These are phyloP conservation scores for Cebidichthys violaceus DNA, from an alignment of 2,113 vertebrate genomes.

Conservation along the genomic window DNA sequence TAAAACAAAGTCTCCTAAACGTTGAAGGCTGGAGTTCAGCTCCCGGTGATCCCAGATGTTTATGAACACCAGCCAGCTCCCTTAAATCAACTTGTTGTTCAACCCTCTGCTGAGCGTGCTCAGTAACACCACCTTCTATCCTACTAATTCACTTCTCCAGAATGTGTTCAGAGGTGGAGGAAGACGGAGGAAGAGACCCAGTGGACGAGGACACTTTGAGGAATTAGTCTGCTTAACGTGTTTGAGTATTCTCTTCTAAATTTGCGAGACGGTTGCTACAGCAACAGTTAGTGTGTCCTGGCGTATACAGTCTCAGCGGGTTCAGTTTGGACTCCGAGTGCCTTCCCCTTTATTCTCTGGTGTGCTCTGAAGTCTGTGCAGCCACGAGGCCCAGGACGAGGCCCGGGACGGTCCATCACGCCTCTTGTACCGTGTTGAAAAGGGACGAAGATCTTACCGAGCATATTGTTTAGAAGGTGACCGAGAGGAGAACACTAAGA, in stretches of 20 bases:
- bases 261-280: slow-evolving; percentile 56
- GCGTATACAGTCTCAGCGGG: slow-evolving; percentile 26
- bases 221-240: slow-evolving; percentile 42
- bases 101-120: not conserved
- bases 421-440: not conserved
- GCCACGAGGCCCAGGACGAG: too few relatives aligned
- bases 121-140: not conserved
- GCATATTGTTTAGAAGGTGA: not conserved
- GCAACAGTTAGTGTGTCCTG: slow-evolving; percentile 64
- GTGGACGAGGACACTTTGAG: slow-evolving; percentile 32
- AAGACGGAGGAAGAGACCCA: not conserved
- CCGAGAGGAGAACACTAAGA: not conserved
- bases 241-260: slow-evolving; percentile 29
- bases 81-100: not conserved
- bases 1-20: not conserved
- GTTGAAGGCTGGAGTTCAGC: not conserved
- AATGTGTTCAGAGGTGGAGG: slow-evolving; percentile 4
- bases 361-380: slow-evolving; percentile 27
- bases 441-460: slow-evolving; percentile 1
- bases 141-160: not conserved
- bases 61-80: not conserved
- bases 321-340: slow-evolving; percentile 55
- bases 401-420: slow-evolving; percentile 12
- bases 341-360: slow-evolving; percentile 34
- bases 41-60: not conserved